Evolutionary conservation across 2,797 vertebrate species (phyloP), one percentile per base, ranked within the genome.

Genomic region (Erpetoichthys calabaricus): DNA sequence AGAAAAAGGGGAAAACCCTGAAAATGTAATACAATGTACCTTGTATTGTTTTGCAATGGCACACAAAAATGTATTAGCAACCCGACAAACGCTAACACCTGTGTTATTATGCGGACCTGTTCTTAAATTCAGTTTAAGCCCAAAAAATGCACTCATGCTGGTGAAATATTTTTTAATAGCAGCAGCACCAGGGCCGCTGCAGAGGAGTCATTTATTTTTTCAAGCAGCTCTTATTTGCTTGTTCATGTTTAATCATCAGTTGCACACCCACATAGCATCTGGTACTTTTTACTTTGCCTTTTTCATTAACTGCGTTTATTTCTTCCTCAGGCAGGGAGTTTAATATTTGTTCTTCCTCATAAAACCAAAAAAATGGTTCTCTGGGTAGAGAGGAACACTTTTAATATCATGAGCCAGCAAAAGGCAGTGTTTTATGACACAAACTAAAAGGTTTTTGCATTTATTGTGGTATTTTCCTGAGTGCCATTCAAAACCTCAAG

Each of bases 401-500:
- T 43, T 56, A 41, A 3, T 59, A 62, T 56, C 55, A 46, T 2
- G 43, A 3, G 8, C 53, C 44, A 65, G 9, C 53, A 64, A 9
- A 50, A 67, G 64, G 45, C n/a, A 1, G 60, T 58, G 4, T 25
- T 51, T 65, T 65, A 49, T 64, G 8, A 51, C 41, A 67, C 57
- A n/a, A 45, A 4, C 58, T 59, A 63, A 65, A 64, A 41, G 45
- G 25, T 2, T 55, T 45, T 4, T 5, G 47, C 69, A 62, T 63
- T 50, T 59, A 45, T 43, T 60, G 8, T 60, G 47, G 63, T 65
- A 57, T 51, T 55, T 4, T 57, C 55, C 2, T 7, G 3, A 6
- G 59, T 44, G 7, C 47, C 56, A 3, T 57, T 67, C 65, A 68
- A 61, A 54, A 66, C 55, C 56, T 62, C 41, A 65, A 66, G 64